phyloP scores from a whole-genome alignment of 2,113 vertebrate genomes.

The Typhlomys cinereus region DNA sequence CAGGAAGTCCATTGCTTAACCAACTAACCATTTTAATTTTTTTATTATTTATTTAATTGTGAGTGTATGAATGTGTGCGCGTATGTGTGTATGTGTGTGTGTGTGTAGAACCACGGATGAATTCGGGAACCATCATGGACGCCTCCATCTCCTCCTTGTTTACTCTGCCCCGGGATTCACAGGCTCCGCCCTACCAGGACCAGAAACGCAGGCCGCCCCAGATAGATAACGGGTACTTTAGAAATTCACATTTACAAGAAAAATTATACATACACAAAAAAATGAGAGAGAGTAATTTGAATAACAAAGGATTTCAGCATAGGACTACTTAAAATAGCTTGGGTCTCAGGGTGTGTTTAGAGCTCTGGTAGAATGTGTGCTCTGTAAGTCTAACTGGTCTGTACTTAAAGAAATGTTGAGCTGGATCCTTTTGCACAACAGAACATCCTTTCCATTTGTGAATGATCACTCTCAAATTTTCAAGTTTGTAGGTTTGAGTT shows the following conservation, averaged over 20 bases:
- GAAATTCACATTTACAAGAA: slow-evolving; percentile 48
- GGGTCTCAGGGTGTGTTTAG: not conserved
- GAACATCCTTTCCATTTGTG: slow-evolving; percentile 29
- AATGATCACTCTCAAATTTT: slow-evolving; percentile 57
- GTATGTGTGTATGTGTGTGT: too few relatives aligned
- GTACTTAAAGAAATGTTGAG: slow-evolving; percentile 31
- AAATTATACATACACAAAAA: slow-evolving; percentile 48
- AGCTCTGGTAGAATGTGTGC: slow-evolving; percentile 6
- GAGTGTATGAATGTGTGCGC: too few relatives aligned
- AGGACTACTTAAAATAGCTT: slow-evolving; percentile 63
- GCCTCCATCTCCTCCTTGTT: too few relatives aligned
- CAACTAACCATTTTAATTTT: slow-evolving; percentile 24
- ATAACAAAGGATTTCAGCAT: slow-evolving; percentile 52
- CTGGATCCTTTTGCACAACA: slow-evolving; percentile 49
- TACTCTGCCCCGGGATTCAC: too few relatives aligned
- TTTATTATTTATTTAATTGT: not conserved
- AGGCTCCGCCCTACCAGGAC: too few relatives aligned
- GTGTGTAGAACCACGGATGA: too few relatives aligned
- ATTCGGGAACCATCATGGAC: too few relatives aligned
- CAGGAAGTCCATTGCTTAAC: slow-evolving; percentile 5
- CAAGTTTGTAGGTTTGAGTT: slow-evolving; percentile 37
- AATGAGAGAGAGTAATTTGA: slow-evolving; percentile 50
- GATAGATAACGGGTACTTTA: slow-evolving; percentile 2
- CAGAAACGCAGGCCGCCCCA: too few relatives aligned
- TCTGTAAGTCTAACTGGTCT: not conserved